Percentiles rank a stretch among this genome's conserved stretches.
These are phyloP conservation scores for Dasypolia templi DNA, from an alignment of 2,888 invertebrate species.

Conservation along the genomic window DNA sequence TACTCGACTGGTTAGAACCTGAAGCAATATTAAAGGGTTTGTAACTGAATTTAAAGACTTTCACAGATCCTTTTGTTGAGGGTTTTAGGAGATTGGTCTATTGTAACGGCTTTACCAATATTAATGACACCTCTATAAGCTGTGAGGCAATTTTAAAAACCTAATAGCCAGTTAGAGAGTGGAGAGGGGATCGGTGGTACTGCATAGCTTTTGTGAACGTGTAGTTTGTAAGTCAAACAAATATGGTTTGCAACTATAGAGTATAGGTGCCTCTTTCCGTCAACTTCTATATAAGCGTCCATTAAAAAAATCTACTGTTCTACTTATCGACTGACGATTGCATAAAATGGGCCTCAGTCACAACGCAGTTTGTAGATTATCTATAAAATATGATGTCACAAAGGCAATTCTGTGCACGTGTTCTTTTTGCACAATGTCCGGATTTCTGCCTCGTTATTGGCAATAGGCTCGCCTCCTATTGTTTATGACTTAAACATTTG, in stretches of 20 bases:
- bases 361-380: constrained; percentile 18
- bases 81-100: not conserved
- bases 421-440: not conserved
- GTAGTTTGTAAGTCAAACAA: not conserved
- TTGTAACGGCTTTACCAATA: constrained; percentile 2
- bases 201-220: not conserved
- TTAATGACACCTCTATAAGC: not conserved
- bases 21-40: constrained; percentile 11
- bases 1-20: constrained; percentile 56
- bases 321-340: constrained; percentile 18
- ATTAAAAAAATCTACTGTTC: constrained; percentile 14
- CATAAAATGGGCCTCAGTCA: constrained; percentile 16
- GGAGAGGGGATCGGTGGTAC: no score
- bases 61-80: not conserved
- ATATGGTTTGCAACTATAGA: not conserved
- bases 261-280: constrained; percentile 7
- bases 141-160: not conserved
- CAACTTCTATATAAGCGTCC: not conserved
- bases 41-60: not conserved
- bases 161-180: not conserved
- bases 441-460: not conserved
- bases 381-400: constrained; percentile 17
- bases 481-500: not conserved
- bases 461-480: not conserved
- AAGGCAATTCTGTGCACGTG: not conserved